Percentiles rank a stretch among this genome's conserved stretches.
These are phyloP conservation scores for Prionailurus viverrinus DNA, from an alignment of 2,113 vertebrate genomes.

Conservation along the genomic window DNA sequence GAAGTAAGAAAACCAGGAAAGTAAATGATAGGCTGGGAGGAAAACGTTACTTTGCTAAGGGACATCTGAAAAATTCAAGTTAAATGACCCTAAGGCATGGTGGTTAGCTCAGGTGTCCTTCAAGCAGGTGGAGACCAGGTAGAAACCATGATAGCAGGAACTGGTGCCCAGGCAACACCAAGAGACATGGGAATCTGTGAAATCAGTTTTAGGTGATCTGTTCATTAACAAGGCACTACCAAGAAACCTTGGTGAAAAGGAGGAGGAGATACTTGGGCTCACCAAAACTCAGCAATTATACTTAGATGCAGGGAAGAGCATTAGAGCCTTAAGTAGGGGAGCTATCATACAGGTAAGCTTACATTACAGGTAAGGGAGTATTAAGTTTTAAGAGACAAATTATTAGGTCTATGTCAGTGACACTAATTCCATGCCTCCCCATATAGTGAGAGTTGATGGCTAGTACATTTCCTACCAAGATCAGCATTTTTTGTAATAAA, in stretches of 20 bases:
- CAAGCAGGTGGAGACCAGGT: no score
- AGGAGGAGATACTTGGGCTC: neutral
- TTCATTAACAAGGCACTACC: neutral
- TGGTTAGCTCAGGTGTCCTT: neutral
- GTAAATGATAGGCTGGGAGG: neutral
- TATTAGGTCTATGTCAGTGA: neutral
- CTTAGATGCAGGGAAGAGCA: neutral
- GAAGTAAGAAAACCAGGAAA: neutral
- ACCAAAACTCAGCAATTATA: neutral
- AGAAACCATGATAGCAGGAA: neutral
- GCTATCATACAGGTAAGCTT: neutral
- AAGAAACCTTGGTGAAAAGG: neutral
- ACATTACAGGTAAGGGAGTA: neutral
- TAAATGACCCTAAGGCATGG: neutral
- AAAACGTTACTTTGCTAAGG: neutral
- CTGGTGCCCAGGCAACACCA: neutral
- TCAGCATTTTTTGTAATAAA: neutral
- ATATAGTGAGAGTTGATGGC: neutral
- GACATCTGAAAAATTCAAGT: neutral
- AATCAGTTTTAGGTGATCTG: neutral
- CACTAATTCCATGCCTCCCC: neutral
- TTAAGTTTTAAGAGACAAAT: neutral
- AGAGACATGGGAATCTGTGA: rapidly evolving
- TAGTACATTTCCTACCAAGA: neutral
- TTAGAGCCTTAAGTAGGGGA: neutral